Conservation (phyloP, 2,113 vertebrate genomes). For the Smithornis capensis region DNA sequence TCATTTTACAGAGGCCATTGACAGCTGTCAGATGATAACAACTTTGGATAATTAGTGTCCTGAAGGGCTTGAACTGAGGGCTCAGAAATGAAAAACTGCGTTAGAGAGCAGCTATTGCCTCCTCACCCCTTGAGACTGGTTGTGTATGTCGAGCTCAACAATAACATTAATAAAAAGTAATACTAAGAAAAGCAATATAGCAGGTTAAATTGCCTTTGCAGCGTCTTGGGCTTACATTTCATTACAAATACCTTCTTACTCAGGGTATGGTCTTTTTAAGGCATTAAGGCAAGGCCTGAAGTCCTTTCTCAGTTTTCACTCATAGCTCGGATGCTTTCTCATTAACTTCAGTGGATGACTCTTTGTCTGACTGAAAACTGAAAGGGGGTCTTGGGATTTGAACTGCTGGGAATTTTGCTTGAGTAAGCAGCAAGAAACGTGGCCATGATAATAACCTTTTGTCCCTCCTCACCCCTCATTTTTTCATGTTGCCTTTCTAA, state of each 20-base stretch:
- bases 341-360: conserved; percentile 21
- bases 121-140: neutral
- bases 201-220: conserved; percentile 30
- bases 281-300: conserved; percentile 26
- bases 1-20: neutral
- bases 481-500: conserved; percentile 28
- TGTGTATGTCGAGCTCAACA: neutral
- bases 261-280: neutral
- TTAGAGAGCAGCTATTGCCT: conserved; percentile 20
- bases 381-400: conserved; percentile 24
- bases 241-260: conserved; percentile 12
- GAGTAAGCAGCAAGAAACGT: conserved; percentile 29
- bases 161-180: conserved; percentile 7
- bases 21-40: conserved; percentile 48
- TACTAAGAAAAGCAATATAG: conserved; percentile 44
- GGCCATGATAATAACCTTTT: conserved; percentile 13
- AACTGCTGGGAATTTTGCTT: conserved; percentile 30
- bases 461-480: neutral
- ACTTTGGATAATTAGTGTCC: conserved; percentile 54
- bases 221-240: conserved; percentile 1
- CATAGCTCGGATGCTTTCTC: neutral
- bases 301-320: conserved; percentile 32
- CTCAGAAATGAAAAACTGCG: conserved; percentile 34
- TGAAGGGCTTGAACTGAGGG: conserved; percentile 28
- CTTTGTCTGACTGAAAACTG: conserved; percentile 22